Conservation (phyloP, 2,113 vertebrate species). For the Siphamia tubifer region DNA sequence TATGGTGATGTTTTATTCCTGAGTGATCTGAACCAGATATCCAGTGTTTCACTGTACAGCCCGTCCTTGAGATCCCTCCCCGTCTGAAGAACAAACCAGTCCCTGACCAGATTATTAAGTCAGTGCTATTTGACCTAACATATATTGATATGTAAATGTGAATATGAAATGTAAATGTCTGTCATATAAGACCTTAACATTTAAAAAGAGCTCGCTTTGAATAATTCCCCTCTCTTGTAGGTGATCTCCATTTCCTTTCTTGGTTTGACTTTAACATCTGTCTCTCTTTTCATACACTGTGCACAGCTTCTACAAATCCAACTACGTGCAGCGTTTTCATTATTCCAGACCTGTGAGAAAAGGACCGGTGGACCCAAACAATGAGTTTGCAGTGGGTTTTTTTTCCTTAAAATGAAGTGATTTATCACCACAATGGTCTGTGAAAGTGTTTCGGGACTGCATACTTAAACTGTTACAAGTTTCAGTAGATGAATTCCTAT, state of each 20-base stretch:
- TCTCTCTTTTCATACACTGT: not conserved
- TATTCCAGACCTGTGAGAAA: conserved; percentile 94
- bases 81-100: conserved; percentile 94
- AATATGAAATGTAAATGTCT: not conserved
- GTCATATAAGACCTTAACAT: not conserved
- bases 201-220: not conserved
- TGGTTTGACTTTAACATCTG: not conserved
- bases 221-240: not conserved
- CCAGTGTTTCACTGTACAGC: conserved; percentile 96
- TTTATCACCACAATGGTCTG: not conserved
- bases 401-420: not conserved
- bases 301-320: conserved; percentile 97
- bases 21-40: conserved; percentile 84
- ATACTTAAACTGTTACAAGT: not conserved
- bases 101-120: conserved; percentile 99
- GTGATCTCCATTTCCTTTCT: not conserved
- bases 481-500: not conserved
- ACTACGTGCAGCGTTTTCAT: conserved; percentile 94
- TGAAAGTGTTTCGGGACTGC: not conserved
- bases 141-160: not conserved
- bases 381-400: conserved; percentile 94
- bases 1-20: conserved; percentile 71
- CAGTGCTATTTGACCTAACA: conserved; percentile 55
- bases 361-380: conserved; percentile 92
- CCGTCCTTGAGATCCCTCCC: conserved; percentile 93